Base-by-base conservation (phyloP, 2,888 invertebrate genomes). In the Macaria notata region DNA sequence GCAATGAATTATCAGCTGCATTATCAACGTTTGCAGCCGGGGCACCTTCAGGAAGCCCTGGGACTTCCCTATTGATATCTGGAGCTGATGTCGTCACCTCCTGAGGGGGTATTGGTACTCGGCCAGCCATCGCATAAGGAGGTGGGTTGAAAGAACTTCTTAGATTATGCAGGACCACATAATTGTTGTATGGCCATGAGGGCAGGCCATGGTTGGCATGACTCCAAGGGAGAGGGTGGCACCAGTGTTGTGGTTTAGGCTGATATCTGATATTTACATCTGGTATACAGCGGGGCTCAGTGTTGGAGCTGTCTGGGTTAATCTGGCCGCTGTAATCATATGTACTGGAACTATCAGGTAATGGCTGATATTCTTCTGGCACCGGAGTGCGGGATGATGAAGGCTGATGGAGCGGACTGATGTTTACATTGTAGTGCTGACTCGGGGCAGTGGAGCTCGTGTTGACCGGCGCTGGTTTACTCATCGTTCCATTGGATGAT, bases 281-380 rank as follows among this genome's bases (percentile, higher is more conserved):
- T 42, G 79, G 70, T 48, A 81, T 70, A 61, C 78, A 70, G 49
- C 72, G 69, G 33, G 72, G 74, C 33, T 74, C 75, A 64, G 36
- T 76, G 38, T 65, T 63, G 43, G 79, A 73, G 54, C 75, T 76
- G 54, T 84, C 84, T 31, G 76, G 62, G 57, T 77, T 81, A 52
- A 65, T 73, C 39, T 71, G 71, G 5, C 74, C 72, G 36, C 82
- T 70, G 41, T 82, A 86, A 64, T 86, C 87, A 46, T 85, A 71
- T 42, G 86, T 83, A 64, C 87, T 88, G 4, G 88, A 88, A 66
- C 87, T 91, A 59, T 90, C 89, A 19, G 89, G 91, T 36, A 91
- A 63, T 2, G 91, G 91, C 64, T 89, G 91, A 60, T 91, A 91
- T 66, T 91, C 90, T 66, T 90, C 89, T 29, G 91, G 90, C 3